phyloP scores from a whole-genome alignment of 2,797 vertebrate species.

The Hypotaenidia philippensis region DNA sequence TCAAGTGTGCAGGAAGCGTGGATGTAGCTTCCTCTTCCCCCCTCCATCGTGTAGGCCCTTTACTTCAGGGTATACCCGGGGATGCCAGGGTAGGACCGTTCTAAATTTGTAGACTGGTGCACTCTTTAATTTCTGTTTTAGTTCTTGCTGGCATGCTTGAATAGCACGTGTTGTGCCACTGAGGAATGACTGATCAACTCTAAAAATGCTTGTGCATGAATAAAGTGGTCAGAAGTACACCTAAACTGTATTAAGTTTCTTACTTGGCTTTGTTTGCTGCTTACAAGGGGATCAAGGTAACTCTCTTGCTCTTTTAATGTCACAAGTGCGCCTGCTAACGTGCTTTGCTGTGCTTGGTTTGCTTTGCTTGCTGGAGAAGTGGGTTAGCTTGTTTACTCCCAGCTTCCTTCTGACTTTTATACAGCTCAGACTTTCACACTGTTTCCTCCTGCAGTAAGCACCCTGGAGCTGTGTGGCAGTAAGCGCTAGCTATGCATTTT shows the following conservation, averaged over 20 bases:
- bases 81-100: constrained; percentile 53
- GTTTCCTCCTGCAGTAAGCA: background rate
- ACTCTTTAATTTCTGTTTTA: constrained; percentile 83
- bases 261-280: constrained; percentile 89
- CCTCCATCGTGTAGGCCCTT: constrained; percentile 59
- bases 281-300: constrained; percentile 91
- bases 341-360: background rate
- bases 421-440: background rate
- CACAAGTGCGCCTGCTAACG: background rate
- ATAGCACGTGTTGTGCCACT: constrained; percentile 79
- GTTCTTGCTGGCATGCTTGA: constrained; percentile 84
- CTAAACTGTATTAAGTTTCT: constrained; percentile 84
- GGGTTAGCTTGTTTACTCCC: background rate
- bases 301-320: constrained; percentile 60
- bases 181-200: constrained; percentile 77
- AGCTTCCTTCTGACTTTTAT: background rate
- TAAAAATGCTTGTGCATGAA: constrained; percentile 85
- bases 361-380: background rate
- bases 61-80: constrained; percentile 63
- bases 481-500: background rate
- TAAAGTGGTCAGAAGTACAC: constrained; percentile 62
- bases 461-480: background rate
- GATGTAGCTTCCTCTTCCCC: constrained; percentile 61
- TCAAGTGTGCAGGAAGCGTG: constrained; percentile 48
- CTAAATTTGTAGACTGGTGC: constrained; percentile 73